These are phyloP conservation scores for Epistrophe grossulariae DNA, from an alignment of 2,888 invertebrate genomes.

Conservation along the genomic window DNA sequence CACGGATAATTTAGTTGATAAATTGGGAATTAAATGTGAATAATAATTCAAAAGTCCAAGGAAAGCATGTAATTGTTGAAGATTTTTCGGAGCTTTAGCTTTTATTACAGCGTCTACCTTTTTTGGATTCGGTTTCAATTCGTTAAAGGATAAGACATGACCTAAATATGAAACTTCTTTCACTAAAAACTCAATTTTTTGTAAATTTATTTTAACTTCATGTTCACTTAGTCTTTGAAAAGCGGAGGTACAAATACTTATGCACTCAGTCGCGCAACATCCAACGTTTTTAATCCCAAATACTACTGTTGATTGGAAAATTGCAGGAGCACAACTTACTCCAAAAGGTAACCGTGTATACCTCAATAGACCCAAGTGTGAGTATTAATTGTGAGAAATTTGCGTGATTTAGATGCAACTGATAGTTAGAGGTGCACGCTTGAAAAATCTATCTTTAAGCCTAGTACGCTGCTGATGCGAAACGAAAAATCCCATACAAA, in stretches of 20 bases:
- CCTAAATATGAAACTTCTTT: neutral
- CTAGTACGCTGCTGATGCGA: too few relatives aligned
- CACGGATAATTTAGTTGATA: too few relatives aligned
- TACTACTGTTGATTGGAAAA: neutral
- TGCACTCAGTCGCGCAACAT: neutral
- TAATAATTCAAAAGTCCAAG: too few relatives aligned
- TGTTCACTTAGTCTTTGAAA: conserved; percentile 2
- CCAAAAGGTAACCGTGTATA: too few relatives aligned
- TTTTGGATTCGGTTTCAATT: neutral
- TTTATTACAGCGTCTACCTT: neutral
- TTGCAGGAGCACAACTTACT: too few relatives aligned
- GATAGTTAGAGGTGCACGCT: neutral
- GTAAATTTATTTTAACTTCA: neutral
- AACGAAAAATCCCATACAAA: too few relatives aligned
- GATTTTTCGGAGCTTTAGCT: neutral
- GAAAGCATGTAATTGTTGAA: neutral
- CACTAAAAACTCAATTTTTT: neutral
- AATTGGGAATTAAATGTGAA: too few relatives aligned
- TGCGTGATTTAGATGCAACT: neutral
- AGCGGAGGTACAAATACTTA: neutral
- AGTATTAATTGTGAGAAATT: too few relatives aligned
- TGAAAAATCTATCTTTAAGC: neutral
- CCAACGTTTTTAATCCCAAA: neutral
- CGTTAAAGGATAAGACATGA: neutral
- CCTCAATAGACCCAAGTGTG: too few relatives aligned